Evolutionary conservation across 2,113 vertebrate genomes (phyloP).

Genomic region (Psophia crepitans): DNA sequence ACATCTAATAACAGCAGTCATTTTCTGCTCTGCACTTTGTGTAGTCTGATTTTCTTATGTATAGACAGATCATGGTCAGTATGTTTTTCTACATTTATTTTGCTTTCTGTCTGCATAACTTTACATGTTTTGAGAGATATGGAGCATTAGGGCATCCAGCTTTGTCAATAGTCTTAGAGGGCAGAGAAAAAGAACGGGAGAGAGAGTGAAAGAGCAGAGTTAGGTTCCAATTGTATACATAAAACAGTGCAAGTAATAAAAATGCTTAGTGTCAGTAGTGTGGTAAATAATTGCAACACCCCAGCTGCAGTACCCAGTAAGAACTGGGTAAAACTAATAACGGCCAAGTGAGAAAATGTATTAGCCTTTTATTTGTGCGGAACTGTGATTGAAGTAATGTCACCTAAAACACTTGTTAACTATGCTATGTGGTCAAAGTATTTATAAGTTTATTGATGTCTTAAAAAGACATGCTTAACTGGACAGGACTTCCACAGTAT

Average conservation of each 20-base stretch:
- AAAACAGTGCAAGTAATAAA: not conserved
- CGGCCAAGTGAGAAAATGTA: not conserved
- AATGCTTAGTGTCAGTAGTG: not conserved
- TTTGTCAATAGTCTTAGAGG: not conserved
- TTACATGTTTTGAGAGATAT: not conserved
- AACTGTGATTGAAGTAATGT: not conserved
- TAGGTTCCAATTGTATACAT: not conserved
- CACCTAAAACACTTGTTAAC: not conserved
- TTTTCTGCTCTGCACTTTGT: not conserved
- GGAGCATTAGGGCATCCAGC: not conserved
- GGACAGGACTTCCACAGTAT: not conserved
- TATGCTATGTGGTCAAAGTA: not conserved
- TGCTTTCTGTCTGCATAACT: not conserved
- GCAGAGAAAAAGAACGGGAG: not conserved
- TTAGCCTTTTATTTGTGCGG: not conserved
- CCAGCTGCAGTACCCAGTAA: not conserved
- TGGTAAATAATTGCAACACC: not conserved
- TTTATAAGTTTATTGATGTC: not conserved
- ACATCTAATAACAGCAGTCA: not conserved
- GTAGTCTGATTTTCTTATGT: not conserved
- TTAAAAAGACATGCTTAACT: not conserved
- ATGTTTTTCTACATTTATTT: not conserved
- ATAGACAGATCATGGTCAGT: not conserved
- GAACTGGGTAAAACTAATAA: not conserved
- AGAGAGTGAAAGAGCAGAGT: not conserved